Percentiles rank a stretch among this genome's conserved stretches.
Evolutionary conservation across 1,140 invertebrate genomes (phyloP).

Genomic region (Bombus sylvicola): DNA sequence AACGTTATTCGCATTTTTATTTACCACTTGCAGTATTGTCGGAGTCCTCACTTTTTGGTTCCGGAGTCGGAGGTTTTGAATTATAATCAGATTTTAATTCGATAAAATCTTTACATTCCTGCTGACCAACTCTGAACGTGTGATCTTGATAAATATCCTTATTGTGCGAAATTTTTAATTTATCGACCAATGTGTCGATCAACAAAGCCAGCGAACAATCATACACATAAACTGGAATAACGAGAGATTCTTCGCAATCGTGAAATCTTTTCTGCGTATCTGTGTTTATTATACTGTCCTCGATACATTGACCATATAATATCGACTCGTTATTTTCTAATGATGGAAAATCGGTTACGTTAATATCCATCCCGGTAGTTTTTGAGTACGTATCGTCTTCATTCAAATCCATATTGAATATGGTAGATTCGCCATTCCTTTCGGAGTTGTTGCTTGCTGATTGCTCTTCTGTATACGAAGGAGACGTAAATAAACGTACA

Average conservation of each 20-base stretch:
- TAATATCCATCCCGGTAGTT: slow-evolving; percentile 38
- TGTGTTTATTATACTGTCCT: slow-evolving; percentile 58
- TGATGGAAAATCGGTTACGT: slow-evolving; percentile 33
- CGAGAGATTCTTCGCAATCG: slow-evolving; percentile 72
- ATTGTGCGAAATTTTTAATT: slow-evolving; percentile 77
- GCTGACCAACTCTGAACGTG: slow-evolving; percentile 79
- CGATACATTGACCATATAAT: slow-evolving; percentile 58
- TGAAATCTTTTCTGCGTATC: slow-evolving; percentile 55
- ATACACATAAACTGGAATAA: slow-evolving; percentile 88
- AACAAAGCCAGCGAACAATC: slow-evolving; percentile 86
- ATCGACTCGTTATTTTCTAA: slow-evolving; percentile 57
- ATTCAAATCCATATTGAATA: slow-evolving; percentile 48
- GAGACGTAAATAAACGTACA: slow-evolving; percentile 81
- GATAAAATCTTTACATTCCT: slow-evolving; percentile 76
- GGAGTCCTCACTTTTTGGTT: slow-evolving; percentile 82
- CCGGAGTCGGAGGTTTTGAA: slow-evolving; percentile 76
- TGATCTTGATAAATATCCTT: slow-evolving; percentile 84
- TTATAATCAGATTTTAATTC: slow-evolving; percentile 79
- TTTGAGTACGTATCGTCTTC: slow-evolving; percentile 47
- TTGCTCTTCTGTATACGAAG: slow-evolving; percentile 23
- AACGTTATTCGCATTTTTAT: neutral
- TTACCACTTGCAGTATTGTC: slow-evolving; percentile 77
- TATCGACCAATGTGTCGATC: slow-evolving; percentile 85
- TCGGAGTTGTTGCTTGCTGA: slow-evolving; percentile 49
- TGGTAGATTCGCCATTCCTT: slow-evolving; percentile 46